These are phyloP conservation scores for Pardosa pseudoannulata DNA, from an alignment of 2,888 invertebrate species.

Conservation along the genomic window DNA sequence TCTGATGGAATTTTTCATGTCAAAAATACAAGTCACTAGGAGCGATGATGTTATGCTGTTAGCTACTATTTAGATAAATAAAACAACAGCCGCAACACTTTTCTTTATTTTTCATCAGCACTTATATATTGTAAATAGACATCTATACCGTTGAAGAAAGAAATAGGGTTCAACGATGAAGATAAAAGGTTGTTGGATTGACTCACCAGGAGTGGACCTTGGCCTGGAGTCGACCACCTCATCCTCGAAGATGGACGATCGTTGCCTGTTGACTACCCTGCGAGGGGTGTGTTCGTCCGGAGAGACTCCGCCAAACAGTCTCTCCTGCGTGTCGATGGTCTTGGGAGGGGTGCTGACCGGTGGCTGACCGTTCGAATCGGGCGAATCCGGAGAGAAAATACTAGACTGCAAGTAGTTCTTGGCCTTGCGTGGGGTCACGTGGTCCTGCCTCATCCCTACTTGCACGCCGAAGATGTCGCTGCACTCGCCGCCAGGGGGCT, in stretches of 20 bases:
- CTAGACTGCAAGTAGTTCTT: conserved; percentile 68
- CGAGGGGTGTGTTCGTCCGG: conserved; percentile 68
- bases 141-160: too few species aligned
- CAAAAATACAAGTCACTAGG: too few species aligned
- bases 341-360: conserved; percentile 29
- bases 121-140: too few species aligned
- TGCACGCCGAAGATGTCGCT: conserved; percentile 73
- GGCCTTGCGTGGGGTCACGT: conserved; percentile 42
- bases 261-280: conserved; percentile 73
- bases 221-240: conserved; percentile 42
- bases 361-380: conserved; percentile 29
- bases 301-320: conserved; percentile 72
- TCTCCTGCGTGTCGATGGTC: conserved; percentile 66
- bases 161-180: too few species aligned
- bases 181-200: too few species aligned
- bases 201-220: conserved; percentile 45
- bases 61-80: too few species aligned
- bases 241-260: conserved; percentile 74
- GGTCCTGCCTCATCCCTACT: conserved; percentile 6
- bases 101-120: too few species aligned
- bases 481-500: conserved; percentile 73
- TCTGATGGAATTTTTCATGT: too few species aligned
- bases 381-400: conserved; percentile 42
- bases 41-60: too few species aligned
- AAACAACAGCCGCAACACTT: too few species aligned